phyloP scores from a whole-genome alignment of 1,140 invertebrate species.

The Aphaenogaster ashmeadi region DNA sequence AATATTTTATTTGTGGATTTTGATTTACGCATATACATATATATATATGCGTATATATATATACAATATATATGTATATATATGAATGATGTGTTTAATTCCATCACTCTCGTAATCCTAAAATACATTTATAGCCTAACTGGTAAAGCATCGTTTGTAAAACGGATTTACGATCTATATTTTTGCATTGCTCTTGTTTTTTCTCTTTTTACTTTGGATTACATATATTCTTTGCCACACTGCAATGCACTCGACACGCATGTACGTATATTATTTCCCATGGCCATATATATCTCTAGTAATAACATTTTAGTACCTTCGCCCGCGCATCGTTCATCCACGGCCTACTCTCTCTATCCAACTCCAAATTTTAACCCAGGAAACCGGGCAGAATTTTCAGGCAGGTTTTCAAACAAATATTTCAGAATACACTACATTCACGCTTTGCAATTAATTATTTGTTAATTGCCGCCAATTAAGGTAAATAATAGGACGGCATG shows the following conservation, averaged over 20 bases:
- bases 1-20: slow-evolving; percentile 34
- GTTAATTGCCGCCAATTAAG: slow-evolving; percentile 83
- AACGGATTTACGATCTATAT: slow-evolving; percentile 56
- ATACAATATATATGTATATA: background rate
- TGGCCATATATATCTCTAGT: slow-evolving; percentile 7
- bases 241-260: slow-evolving; percentile 24
- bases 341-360: background rate
- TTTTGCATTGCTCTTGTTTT: slow-evolving; percentile 20
- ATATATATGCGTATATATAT: background rate
- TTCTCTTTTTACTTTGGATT: slow-evolving; percentile 32
- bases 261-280: slow-evolving; percentile 24
- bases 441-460: slow-evolving; percentile 79
- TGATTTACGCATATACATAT: slow-evolving; percentile 4
- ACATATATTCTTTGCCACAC: slow-evolving; percentile 23
- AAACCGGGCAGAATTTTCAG: background rate
- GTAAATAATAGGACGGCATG: slow-evolving; percentile 81
- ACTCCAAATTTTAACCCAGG: background rate
- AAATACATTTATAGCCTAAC: slow-evolving; percentile 57
- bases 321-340: slow-evolving; percentile 14
- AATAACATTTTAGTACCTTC: slow-evolving; percentile 39
- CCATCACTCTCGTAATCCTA: slow-evolving; percentile 45
- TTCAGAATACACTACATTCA: slow-evolving; percentile 7
- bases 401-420: slow-evolving; percentile 75
- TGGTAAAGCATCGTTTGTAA: slow-evolving; percentile 31
- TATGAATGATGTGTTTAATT: slow-evolving; percentile 1